Evolutionary conservation across 2,888 invertebrate genomes (phyloP), one percentile per base, ranked within the genome.

Genomic region (Cylloceria caligata): DNA sequence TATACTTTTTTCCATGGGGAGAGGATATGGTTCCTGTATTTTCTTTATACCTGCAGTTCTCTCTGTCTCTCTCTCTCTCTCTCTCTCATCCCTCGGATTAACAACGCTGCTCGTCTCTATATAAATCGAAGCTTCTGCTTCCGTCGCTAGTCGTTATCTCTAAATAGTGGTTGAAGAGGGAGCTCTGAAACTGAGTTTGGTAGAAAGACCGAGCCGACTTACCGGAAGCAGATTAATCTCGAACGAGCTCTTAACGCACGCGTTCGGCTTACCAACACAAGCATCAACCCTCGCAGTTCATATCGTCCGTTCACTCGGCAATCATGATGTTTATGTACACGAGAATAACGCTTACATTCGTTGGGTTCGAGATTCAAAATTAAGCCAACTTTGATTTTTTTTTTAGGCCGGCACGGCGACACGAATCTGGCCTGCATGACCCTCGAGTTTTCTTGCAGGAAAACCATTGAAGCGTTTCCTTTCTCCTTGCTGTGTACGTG

Each of bases 191-290:
- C 30, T 24, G 24, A 27, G 27, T 64, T 55, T 36, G 21, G 34
- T 7, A n/a, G 45, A 11, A 47, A 72, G 71, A 45, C 60, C 45
- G 62, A 52, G 72, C 62, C 79, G 76, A 83, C 79, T 83, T 84
- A 80, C 82, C 79, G 79, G 73, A 79, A 79, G 68, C 57, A 80
- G 75, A 83, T 83, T 84, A 83, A 76, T 81, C 83, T 78, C 65
- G 39, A 80, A 71, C 64, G 65, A 64, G 57, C 57, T 55, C 65
- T 71, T 60, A 65, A 80, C 64, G 64, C 34, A 34, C 36, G 62
- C 52, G 55, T 64, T 76, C n/a, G 42, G 67, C 24, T 62, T 60
- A 77, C 72, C 72, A 72, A 72, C 42, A 27, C 45, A 36, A 80
- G 75, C 74, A 71, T 47, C 30, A 3, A n/a, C 30, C 27, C 57